Percentiles rank a stretch among this genome's conserved stretches.
phyloP scores from a whole-genome alignment of 2,888 invertebrate species.

The Meiosimyza decipiens region DNA sequence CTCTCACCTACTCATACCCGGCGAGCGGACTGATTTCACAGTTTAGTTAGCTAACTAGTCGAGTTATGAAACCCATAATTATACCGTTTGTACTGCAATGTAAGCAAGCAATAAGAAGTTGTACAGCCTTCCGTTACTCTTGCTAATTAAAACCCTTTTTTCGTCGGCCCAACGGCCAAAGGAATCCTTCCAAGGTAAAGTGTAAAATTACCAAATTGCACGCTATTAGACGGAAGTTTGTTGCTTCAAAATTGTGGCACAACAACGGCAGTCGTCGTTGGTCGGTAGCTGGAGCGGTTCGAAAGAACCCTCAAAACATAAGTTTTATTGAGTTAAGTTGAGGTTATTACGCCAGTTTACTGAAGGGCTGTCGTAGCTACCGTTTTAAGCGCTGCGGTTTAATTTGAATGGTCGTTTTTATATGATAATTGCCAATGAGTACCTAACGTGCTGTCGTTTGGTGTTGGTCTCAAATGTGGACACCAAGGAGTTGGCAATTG shows the following conservation, averaged over 20 bases:
- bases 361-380: neutral
- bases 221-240: constrained; percentile 50
- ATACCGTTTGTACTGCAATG: constrained; percentile 30
- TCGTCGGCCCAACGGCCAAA: neutral
- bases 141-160: constrained; percentile 38
- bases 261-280: neutral
- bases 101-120: constrained; percentile 4
- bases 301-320: neutral
- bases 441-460: constrained; percentile 34
- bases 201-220: constrained; percentile 51
- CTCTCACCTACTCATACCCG: neutral
- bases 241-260: constrained; percentile 40
- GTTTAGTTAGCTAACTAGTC: constrained; percentile 43
- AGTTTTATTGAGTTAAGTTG: neutral
- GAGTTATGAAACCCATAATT: constrained; percentile 38
- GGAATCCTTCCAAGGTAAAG: constrained; percentile 40
- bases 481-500: neutral
- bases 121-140: neutral
- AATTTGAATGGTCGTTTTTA: constrained; percentile 30
- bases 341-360: constrained; percentile 17
- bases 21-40: constrained; percentile 38
- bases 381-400: neutral
- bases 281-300: neutral
- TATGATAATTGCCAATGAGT: constrained; percentile 41
- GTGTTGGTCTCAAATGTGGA: constrained; percentile 22